phyloP scores from a whole-genome alignment of 2,888 invertebrate genomes.

The Podotricha telesiphe region DNA sequence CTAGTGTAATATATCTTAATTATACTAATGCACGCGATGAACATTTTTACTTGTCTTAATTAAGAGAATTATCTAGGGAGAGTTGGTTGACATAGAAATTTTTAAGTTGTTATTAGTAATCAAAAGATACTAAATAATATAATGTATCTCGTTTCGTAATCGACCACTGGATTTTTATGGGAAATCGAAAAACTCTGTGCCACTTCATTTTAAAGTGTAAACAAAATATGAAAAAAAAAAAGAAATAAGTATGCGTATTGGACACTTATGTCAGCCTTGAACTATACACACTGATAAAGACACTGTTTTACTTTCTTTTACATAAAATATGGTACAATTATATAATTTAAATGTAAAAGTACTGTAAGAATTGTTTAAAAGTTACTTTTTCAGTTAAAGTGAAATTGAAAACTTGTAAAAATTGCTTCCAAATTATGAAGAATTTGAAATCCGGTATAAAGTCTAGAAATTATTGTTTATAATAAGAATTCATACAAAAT shows the following conservation, averaged over 20 bases:
- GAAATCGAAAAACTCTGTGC: not conserved
- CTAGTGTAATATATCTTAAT: no score
- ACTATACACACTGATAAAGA: slow-evolving; percentile 16
- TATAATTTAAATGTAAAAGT: no score
- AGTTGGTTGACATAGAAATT: not conserved
- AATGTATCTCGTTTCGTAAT: not conserved
- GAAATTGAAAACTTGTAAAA: no score
- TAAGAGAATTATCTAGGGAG: not conserved
- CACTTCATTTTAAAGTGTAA: no score
- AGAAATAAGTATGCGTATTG: not conserved
- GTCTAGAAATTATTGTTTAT: no score
- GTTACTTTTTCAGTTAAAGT: no score
- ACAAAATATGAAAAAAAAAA: not conserved
- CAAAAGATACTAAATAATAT: not conserved
- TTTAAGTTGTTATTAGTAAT: not conserved
- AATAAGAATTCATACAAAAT: no score
- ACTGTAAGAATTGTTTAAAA: no score
- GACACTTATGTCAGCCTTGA: not conserved
- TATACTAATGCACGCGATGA: slow-evolving; percentile 2
- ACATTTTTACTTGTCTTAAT: not conserved
- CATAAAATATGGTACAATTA: no score
- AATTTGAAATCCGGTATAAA: no score
- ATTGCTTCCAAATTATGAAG: no score
- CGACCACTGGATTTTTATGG: not conserved
- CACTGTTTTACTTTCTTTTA: no score